Conservation (phyloP, 1,140 invertebrate species). For the Aporrectodea caliginosa region DNA sequence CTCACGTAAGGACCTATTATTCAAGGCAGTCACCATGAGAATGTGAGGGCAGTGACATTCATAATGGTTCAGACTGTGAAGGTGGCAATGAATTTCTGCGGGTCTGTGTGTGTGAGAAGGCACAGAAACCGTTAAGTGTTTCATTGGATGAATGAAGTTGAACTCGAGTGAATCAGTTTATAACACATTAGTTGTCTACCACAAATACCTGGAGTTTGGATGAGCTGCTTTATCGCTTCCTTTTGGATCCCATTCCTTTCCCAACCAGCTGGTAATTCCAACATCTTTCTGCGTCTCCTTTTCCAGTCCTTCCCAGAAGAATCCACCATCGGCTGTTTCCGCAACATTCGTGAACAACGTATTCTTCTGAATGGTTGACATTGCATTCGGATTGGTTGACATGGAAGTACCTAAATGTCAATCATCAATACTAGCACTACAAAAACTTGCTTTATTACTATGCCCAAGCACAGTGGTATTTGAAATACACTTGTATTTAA, state of each 20-base stretch:
- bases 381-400: conserved; percentile 93
- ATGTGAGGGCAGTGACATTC: too few species aligned
- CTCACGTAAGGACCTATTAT: too few species aligned
- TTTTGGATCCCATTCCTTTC: conserved; percentile 58
- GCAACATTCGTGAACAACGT: conserved; percentile 99
- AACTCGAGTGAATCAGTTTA: background rate
- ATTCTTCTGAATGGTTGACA: conserved; percentile 87
- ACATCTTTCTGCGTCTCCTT: conserved; percentile 61
- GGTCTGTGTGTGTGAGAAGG: background rate
- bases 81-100: background rate
- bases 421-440: too few species aligned
- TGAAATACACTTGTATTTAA: too few species aligned
- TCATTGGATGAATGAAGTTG: background rate
- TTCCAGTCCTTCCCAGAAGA: conserved; percentile 88
- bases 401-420: conserved; percentile 78
- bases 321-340: conserved; percentile 80
- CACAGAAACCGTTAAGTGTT: background rate
- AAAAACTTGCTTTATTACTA: too few species aligned
- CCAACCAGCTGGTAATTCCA: conserved; percentile 50
- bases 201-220: conserved; percentile 49
- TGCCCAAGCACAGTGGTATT: too few species aligned
- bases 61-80: too few species aligned
- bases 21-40: too few species aligned
- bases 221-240: conserved; percentile 52
- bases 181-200: background rate